These are phyloP conservation scores for Balearica regulorum DNA, from an alignment of 2,797 vertebrate genomes.

Conservation along the genomic window DNA sequence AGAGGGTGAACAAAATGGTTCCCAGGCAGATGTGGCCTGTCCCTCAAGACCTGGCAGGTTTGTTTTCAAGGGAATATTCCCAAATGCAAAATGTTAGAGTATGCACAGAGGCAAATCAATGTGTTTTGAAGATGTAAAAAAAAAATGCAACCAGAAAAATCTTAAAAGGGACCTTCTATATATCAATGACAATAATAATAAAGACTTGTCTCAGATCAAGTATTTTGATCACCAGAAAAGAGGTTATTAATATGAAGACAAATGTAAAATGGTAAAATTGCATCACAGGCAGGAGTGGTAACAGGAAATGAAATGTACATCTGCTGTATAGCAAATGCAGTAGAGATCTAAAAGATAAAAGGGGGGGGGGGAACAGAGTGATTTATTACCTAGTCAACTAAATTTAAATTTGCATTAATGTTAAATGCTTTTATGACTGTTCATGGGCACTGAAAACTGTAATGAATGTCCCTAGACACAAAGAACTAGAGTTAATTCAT, in stretches of 20 bases:
- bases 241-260: not conserved
- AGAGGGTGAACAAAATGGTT: not conserved
- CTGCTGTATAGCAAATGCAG: not conserved
- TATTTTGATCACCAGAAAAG: not conserved
- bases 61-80: not conserved
- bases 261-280: not conserved
- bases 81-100: not conserved
- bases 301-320: not conserved
- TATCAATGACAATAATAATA: not conserved
- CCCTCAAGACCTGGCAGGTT: not conserved
- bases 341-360: not conserved
- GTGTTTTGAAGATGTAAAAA: not conserved
- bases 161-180: not conserved
- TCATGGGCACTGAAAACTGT: conserved; percentile 6
- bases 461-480: conserved; percentile 31
- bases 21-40: not conserved
- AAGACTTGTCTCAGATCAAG: not conserved
- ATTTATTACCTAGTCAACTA: conserved; percentile 53
- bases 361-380: not conserved
- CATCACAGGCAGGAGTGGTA: not conserved
- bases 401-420: conserved; percentile 48
- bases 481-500: conserved; percentile 4
- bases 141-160: not conserved
- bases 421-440: conserved; percentile 43
- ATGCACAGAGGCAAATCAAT: not conserved